Evolutionary conservation across 1,140 invertebrate species (phyloP), one percentile per base, ranked within the genome.

Genomic region (Nylanderia fulva): DNA sequence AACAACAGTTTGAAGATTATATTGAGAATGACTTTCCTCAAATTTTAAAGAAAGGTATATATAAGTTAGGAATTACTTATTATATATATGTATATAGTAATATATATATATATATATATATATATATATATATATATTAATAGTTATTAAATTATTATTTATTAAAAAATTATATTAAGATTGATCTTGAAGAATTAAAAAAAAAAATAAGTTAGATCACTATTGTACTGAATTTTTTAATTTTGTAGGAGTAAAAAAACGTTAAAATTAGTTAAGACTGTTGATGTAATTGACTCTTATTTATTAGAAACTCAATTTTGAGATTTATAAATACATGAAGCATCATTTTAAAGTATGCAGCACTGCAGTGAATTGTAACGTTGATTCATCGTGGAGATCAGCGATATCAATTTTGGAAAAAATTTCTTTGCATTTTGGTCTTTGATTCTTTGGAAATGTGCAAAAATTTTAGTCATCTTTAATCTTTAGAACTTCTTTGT

Each of bases 301-400:
- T 13, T 80, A 42, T 11, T 56, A 72, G 72, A 56, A 60, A n/a
- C 45, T 9, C 66, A 58, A 27, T 82, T 27, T n/a, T 33, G 24
- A 24, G 1, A 4, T 13, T 79, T 21, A 11, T 24, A 68, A 80
- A 68, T 52, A 54, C 11, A 21, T 56, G 24, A 72, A 27, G 27
- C 36, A 39, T 82, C 36, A 27, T 82, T 79, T 76, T 52, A 45
- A 82, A 58, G 2, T 24, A 82, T 82, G 18, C 27, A 72, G 66
- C 77, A 82, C 77, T 72, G 66, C 66, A 68, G 24, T 71, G 24
- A 72, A 82, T 71, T 82, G 36, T 82, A 82, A 82, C 13, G 64
- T 80, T 71, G 77, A 54, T 60, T 82, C 66, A 68, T 82, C 52
- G 36, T 39, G 56, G 33, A 60, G 64, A 82, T 71, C 4, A 18